Conservation (phyloP, 2,113 vertebrate genomes). For the Gopherus evgoodei region DNA sequence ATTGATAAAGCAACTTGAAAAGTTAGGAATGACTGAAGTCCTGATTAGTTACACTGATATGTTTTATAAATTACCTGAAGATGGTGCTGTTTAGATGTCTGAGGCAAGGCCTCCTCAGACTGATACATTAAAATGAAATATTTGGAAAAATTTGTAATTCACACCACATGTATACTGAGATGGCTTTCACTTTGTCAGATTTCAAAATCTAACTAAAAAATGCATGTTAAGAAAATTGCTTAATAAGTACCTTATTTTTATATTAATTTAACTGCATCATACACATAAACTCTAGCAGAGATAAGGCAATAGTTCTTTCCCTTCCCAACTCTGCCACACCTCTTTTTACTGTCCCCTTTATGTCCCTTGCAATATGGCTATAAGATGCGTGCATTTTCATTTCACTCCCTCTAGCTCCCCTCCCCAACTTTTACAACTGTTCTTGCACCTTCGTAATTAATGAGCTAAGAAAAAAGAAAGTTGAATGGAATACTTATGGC, state of each 20-base stretch:
- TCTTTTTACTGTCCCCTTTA: neutral
- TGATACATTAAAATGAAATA: accelerated
- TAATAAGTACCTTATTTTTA: neutral
- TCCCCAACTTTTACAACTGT: neutral
- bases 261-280: neutral
- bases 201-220: neutral
- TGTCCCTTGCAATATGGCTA: neutral
- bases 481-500: neutral
- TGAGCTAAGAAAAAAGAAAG: neutral
- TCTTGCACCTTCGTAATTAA: neutral
- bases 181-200: neutral
- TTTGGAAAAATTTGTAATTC: accelerated
- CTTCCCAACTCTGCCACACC: accelerated
- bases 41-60: accelerated
- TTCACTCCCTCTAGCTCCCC: neutral
- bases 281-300: neutral
- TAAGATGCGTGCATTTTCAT: neutral
- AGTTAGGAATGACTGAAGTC: neutral
- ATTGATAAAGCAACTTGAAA: accelerated
- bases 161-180: neutral
- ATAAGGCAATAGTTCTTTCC: neutral
- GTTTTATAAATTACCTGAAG: slow-evolving; percentile 55
- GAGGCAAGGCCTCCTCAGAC: neutral
- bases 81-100: slow-evolving; percentile 71
- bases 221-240: neutral